phyloP scores from a whole-genome alignment of 2,888 invertebrate species.

The Mamestra brassicae region DNA sequence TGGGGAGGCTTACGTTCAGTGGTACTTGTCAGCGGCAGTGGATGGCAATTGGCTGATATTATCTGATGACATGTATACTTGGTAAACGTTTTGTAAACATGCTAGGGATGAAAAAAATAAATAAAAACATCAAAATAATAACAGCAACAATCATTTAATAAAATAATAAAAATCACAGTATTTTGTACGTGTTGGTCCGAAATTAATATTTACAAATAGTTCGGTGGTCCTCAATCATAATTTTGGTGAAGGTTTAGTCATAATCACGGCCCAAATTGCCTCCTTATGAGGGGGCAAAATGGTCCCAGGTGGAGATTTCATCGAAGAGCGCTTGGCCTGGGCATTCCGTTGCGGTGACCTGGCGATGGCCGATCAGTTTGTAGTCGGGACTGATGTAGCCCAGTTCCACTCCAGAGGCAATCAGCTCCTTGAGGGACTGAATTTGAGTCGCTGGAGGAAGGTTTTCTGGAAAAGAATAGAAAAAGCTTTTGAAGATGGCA shows the following conservation, averaged over 20 bases:
- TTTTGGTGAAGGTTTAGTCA: not conserved
- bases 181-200: conserved; percentile 24
- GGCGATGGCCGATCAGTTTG: conserved; percentile 91
- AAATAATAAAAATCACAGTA: conserved; percentile 41
- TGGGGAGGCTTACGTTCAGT: too few species aligned
- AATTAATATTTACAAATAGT: conserved; percentile 36
- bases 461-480: conserved; percentile 82
- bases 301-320: conserved; percentile 92
- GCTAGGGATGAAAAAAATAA: not conserved
- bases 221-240: conserved; percentile 4
- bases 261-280: not conserved
- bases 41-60: too few species aligned
- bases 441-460: conserved; percentile 91
- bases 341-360: conserved; percentile 91
- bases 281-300: conserved; percentile 61
- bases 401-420: conserved; percentile 90
- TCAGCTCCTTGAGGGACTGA: conserved; percentile 89
- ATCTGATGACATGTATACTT: too few species aligned
- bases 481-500: not conserved
- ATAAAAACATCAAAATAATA: not conserved
- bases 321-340: conserved; percentile 92
- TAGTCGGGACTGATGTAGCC: conserved; percentile 91
- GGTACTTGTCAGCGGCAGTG: too few species aligned
- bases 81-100: too few species aligned
- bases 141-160: conserved; percentile 24